Conservation (phyloP, 2,888 invertebrate species). For the Mayetiola destructor region DNA sequence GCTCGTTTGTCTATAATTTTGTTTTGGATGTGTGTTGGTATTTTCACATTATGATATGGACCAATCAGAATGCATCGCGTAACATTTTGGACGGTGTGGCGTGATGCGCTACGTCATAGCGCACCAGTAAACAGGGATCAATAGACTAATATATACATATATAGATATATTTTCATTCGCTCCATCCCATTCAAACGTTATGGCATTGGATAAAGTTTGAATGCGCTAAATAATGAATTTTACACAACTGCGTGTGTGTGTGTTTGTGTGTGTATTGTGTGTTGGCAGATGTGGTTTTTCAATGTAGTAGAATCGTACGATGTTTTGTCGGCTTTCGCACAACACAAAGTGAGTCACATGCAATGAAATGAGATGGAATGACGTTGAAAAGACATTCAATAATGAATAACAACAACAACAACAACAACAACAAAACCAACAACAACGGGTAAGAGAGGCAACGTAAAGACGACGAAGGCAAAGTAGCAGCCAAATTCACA, state of each 20-base stretch:
- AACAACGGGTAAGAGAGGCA: too few relatives aligned
- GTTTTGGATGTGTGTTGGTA: not conserved
- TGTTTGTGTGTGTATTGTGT: not conserved
- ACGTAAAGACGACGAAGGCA: too few relatives aligned
- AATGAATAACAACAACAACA: too few relatives aligned
- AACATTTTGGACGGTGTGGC: constrained; percentile 13
- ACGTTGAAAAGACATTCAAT: too few relatives aligned
- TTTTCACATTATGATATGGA: not conserved
- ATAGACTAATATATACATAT: constrained; percentile 5
- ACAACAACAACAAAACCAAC: too few relatives aligned
- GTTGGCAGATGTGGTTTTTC: not conserved
- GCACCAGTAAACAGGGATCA: constrained; percentile 9
- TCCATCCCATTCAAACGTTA: not conserved
- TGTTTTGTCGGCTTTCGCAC: too few relatives aligned
- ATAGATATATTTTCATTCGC: not conserved
- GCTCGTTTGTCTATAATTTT: too few relatives aligned
- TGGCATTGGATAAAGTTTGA: too few relatives aligned
- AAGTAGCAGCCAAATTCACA: too few relatives aligned
- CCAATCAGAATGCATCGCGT: constrained; percentile 8
- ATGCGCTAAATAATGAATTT: too few relatives aligned
- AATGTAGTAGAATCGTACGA: constrained; percentile 6
- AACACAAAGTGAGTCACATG: too few relatives aligned
- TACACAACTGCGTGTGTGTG: not conserved
- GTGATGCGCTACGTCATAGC: constrained; percentile 15
- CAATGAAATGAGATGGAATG: too few relatives aligned